Base-by-base conservation (phyloP, 2,888 invertebrate species). In the Romanomermis culicivorax region DNA sequence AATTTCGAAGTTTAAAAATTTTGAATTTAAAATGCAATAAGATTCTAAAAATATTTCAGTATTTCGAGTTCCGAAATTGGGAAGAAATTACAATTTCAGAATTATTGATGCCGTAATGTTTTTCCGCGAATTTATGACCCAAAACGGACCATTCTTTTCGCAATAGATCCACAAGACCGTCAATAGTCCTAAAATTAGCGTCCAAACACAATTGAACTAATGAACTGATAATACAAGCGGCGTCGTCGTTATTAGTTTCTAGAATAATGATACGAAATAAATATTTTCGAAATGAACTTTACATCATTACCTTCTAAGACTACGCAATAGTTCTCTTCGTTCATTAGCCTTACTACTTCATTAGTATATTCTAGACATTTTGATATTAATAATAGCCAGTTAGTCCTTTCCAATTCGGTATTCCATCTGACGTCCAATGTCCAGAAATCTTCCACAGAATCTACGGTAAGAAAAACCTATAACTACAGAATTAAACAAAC, bases 71-170 rank as follows among this genome's bases (percentile, higher is more conserved):
- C n/a, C n/a, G n/a, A n/a, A n/a, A n/a, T n/a, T n/a, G n/a, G n/a
- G n/a, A n/a, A n/a, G n/a, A n/a, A n/a, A n/a, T n/a, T n/a, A n/a
- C n/a, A n/a, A n/a, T n/a, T n/a, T n/a, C n/a, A n/a, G n/a, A n/a
- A n/a, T n/a, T n/a, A n/a, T n/a, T n/a, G n/a, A n/a, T n/a, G 25
- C 60, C 59, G 25, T 60, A 56, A 17, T 60, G 55, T 24, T 74
- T 61, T 42, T 63, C 78, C 65, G 79, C 79, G 71, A 87, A 87
- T 1, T 85, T 87, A 71, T 93, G 91, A 27, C 89, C 89, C 59
- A 88, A 74, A 1, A 84, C 81, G 2, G 91, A 76, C 91, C 93
- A 95, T 68, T 93, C 91, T 69, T 89, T 86, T 71, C 91, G 88
- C 54, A 93, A 74, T 42, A 93, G 76, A 55, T 82, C 80, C 71